phyloP scores from a whole-genome alignment of 2,888 invertebrate genomes.

The Tachina fera region DNA sequence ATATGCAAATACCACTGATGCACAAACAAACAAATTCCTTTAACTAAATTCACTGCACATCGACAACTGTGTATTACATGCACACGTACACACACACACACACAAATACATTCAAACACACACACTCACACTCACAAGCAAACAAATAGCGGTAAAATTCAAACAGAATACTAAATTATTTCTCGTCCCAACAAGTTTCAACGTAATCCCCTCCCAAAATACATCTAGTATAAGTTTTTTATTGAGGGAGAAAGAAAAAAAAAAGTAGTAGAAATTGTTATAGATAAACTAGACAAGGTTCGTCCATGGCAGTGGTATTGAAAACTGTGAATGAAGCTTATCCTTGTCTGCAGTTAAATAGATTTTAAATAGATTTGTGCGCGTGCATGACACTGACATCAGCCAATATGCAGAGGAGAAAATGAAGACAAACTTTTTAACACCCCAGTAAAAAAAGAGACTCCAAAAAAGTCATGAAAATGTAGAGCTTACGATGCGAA shows the following conservation, averaged over 20 bases:
- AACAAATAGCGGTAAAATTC: conserved; percentile 46
- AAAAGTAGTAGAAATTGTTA: conserved; percentile 32
- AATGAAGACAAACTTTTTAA: conserved; percentile 54
- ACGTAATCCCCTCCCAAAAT: conserved; percentile 18
- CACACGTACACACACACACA: not conserved
- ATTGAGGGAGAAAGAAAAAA: not conserved
- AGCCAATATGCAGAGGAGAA: conserved; percentile 53
- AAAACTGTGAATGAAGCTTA: conserved; percentile 67
- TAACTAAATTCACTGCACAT: not conserved
- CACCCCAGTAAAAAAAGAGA: no score
- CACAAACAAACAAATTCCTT: conserved; percentile 13
- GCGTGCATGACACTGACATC: conserved; percentile 67
- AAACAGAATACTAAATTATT: conserved; percentile 68
- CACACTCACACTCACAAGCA: not conserved
- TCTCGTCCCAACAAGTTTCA: conserved; percentile 57
- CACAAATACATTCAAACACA: not conserved
- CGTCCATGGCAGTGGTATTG: conserved; percentile 68
- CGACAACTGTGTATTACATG: not conserved
- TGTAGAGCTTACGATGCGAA: no score
- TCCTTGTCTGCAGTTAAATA: conserved; percentile 67
- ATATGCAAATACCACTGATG: conserved; percentile 17
- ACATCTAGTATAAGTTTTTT: not conserved
- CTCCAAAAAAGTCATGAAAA: no score
- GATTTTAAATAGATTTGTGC: conserved; percentile 71
- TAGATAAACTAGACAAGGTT: conserved; percentile 60